Base-by-base conservation (phyloP, 1,140 invertebrate genomes). In the Drosophila persimilis region DNA sequence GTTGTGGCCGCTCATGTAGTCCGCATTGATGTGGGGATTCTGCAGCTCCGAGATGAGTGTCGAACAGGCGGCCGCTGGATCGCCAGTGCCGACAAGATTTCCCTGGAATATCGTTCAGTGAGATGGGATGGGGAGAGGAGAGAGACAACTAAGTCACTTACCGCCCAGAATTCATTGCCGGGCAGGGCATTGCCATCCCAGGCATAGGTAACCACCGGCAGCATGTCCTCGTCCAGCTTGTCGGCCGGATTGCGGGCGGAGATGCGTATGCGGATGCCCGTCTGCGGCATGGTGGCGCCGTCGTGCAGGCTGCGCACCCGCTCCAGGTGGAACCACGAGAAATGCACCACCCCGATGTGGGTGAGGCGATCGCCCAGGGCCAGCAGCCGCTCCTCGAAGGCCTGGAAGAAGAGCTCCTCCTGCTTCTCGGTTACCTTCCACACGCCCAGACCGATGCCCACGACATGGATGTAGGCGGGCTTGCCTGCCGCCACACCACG, bases 111-210 rank as follows among this genome's bases (percentile, higher is more conserved):
- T 39, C 3, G 20, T 1, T 22, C 2, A 9, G 41, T 39, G 39
- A 43, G 3, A 24, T 1, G 2, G 11, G 22, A 4, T 1, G 35
- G 11, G 20, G 20, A 20, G 20, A 20, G 20, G 3, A 39, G 31
- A 9, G 8, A 8, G 6, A 1, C 17, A 1, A 26, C 8, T 4
- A 17, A 52, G 41, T 46, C 13, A 54, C 60, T 59, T 55, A 90
- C 89, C 31, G 44, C 45, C 93, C 93, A 94, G 72, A 93, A 94
- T 57, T 94, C 93, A 62, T 93, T 94, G 73, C 94, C 94, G 2
- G 94, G 94, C 55, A 94, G 92, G 1, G 94, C 92, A 75, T 95
- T 95, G 7, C 94, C 93, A 81, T 95, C 94, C 93, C 94, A 94
- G 1, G 95, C 93, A 71, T 95, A 95, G 1, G 93, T 94, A 4